Percentiles rank a stretch among this genome's conserved stretches.
These are phyloP conservation scores for Rhinopomastus cyanomelas DNA, from an alignment of 2,113 vertebrate species.

Conservation along the genomic window DNA sequence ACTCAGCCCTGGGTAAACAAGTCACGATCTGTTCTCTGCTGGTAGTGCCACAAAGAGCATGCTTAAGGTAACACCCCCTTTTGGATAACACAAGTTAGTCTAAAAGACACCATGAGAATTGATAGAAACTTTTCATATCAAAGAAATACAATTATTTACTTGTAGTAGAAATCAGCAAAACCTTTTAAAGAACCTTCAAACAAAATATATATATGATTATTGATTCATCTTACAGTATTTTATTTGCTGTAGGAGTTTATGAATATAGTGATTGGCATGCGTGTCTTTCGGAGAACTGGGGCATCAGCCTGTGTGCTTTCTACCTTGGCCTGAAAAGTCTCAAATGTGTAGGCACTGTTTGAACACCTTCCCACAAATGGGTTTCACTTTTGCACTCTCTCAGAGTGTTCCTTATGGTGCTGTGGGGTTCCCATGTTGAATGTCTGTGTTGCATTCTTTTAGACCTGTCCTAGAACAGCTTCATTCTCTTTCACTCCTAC, in stretches of 20 bases:
- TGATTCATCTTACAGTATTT: not conserved
- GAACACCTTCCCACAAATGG: not conserved
- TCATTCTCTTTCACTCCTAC: not conserved
- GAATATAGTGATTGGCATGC: fast-evolving
- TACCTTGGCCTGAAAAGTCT: not conserved
- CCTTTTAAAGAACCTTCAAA: not conserved
- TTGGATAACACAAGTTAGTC: not conserved
- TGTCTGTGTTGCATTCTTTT: not conserved
- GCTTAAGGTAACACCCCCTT: not conserved
- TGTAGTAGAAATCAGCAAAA: not conserved
- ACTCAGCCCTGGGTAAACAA: not conserved
- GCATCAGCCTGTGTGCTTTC: not conserved
- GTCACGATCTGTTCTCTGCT: not conserved
- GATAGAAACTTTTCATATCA: not conserved
- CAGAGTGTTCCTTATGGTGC: not conserved
- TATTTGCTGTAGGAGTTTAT: not conserved
- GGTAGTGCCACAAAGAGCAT: not conserved
- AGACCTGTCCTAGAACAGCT: not conserved
- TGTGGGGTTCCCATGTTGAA: not conserved
- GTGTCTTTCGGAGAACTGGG: not conserved
- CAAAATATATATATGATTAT: not conserved
- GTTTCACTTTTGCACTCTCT: not conserved
- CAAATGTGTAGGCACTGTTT: not conserved
- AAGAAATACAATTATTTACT: not conserved
- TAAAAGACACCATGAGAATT: not conserved